Percentiles rank a stretch among this genome's conserved stretches.
phyloP scores from a whole-genome alignment of 2,797 vertebrate genomes.

The Valencia hispanica region DNA sequence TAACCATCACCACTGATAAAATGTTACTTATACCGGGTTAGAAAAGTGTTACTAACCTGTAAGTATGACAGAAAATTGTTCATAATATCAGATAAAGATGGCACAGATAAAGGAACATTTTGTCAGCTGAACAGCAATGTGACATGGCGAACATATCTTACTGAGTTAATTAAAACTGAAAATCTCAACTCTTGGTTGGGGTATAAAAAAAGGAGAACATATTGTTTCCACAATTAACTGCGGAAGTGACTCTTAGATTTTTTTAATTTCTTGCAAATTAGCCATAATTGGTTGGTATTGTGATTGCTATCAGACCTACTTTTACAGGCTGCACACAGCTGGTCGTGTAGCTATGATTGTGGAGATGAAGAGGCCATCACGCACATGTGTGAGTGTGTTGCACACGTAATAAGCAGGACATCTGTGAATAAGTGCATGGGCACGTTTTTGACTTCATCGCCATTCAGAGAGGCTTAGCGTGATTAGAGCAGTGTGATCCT shows the following conservation, averaged over 20 bases:
- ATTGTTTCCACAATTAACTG: slow-evolving; percentile 4
- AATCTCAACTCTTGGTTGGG: neutral
- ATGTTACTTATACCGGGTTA: neutral
- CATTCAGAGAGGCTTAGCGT: slow-evolving; percentile 74
- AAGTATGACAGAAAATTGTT: neutral
- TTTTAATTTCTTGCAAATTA: slow-evolving; percentile 34
- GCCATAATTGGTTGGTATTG: slow-evolving; percentile 39
- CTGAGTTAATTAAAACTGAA: slow-evolving; percentile 1
- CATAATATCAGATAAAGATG: neutral
- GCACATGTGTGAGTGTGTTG: slow-evolving; percentile 21
- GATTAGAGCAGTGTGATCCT: slow-evolving; percentile 74
- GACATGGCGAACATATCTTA: slow-evolving; percentile 5
- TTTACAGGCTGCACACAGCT: slow-evolving; percentile 32
- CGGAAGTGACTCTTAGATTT: slow-evolving; percentile 13
- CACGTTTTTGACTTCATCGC: slow-evolving; percentile 76
- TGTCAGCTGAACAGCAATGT: neutral
- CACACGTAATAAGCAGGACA: slow-evolving; percentile 50
- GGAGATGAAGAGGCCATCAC: slow-evolving; percentile 30
- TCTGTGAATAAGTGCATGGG: slow-evolving; percentile 70
- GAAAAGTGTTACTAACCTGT: neutral
- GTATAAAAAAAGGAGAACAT: slow-evolving; percentile 4
- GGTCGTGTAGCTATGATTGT: slow-evolving; percentile 39
- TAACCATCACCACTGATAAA: neutral
- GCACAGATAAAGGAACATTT: slow-evolving; percentile 2
- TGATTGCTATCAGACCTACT: slow-evolving; percentile 34